Evolutionary conservation across 1,140 invertebrate genomes (phyloP).

Genomic region (Philaenus spumarius): DNA sequence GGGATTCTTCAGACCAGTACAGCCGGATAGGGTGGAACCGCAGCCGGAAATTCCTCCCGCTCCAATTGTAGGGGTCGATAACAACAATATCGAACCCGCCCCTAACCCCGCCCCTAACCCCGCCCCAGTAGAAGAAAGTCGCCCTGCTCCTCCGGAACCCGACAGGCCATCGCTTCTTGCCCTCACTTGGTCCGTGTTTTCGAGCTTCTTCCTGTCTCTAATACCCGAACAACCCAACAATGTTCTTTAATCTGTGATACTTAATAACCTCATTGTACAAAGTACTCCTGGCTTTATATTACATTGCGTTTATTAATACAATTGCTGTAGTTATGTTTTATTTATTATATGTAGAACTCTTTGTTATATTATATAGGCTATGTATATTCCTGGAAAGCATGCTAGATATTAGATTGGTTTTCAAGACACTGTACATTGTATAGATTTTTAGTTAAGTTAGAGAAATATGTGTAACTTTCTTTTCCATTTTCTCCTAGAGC

Average conservation of each 20-base stretch:
- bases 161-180: conserved; percentile 51
- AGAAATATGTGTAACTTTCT: too few species aligned
- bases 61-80: neutral
- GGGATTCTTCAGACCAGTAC: conserved; percentile 56
- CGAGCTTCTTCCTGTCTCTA: conserved; percentile 67
- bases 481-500: too few species aligned
- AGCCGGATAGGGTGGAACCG: conserved; percentile 41
- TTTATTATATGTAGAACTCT: too few species aligned
- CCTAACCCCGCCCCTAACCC: neutral
- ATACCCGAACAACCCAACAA: conserved; percentile 61
- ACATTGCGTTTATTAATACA: too few species aligned
- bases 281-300: too few species aligned
- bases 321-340: too few species aligned
- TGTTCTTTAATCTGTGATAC: conserved; percentile 41
- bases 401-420: too few species aligned
- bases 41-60: conserved; percentile 41
- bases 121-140: conserved; percentile 15
- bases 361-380: too few species aligned
- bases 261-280: neutral
- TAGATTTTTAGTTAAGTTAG: too few species aligned
- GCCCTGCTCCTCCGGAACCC: conserved; percentile 27
- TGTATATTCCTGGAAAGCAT: too few species aligned
- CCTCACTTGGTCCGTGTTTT: conserved; percentile 67
- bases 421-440: too few species aligned
- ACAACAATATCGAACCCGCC: neutral